Evolutionary conservation across 2,888 invertebrate genomes (phyloP).

Genomic region (Formica aserva): DNA sequence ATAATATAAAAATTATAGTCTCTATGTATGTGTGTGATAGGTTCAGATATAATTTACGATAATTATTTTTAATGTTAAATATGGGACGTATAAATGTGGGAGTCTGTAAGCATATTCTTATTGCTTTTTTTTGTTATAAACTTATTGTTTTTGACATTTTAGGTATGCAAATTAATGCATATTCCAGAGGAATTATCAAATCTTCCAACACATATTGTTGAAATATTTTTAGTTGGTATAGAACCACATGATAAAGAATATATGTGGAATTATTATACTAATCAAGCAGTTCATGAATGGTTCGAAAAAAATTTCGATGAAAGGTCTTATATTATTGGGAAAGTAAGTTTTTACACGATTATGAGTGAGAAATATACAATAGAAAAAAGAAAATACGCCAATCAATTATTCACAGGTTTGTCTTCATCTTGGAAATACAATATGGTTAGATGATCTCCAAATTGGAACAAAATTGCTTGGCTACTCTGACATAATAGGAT

Average conservation of each 20-base stretch:
- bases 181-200: slow-evolving; percentile 85
- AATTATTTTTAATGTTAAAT: not conserved
- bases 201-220: slow-evolving; percentile 86
- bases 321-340: slow-evolving; percentile 81
- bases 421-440: slow-evolving; percentile 88
- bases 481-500: slow-evolving; percentile 86
- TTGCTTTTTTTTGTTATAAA: not conserved
- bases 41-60: not conserved
- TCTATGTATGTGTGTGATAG: not conserved
- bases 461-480: slow-evolving; percentile 87
- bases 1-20: not conserved
- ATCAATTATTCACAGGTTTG: slow-evolving; percentile 82
- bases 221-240: slow-evolving; percentile 87
- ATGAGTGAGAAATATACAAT: not conserved
- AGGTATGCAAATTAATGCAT: slow-evolving; percentile 82
- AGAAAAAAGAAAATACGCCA: not conserved
- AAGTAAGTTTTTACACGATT: slow-evolving; percentile 67
- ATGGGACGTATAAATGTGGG: not conserved
- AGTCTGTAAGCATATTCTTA: slow-evolving; percentile 4
- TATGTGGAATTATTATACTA: slow-evolving; percentile 87
- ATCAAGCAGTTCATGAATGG: slow-evolving; percentile 84
- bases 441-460: slow-evolving; percentile 90
- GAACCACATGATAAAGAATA: slow-evolving; percentile 87
- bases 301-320: slow-evolving; percentile 76
- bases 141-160: not conserved